Percentiles rank a stretch among this genome's conserved stretches.
These are phyloP conservation scores for Ctenicera cuprea DNA, from an alignment of 2,888 invertebrate species.

Conservation along the genomic window DNA sequence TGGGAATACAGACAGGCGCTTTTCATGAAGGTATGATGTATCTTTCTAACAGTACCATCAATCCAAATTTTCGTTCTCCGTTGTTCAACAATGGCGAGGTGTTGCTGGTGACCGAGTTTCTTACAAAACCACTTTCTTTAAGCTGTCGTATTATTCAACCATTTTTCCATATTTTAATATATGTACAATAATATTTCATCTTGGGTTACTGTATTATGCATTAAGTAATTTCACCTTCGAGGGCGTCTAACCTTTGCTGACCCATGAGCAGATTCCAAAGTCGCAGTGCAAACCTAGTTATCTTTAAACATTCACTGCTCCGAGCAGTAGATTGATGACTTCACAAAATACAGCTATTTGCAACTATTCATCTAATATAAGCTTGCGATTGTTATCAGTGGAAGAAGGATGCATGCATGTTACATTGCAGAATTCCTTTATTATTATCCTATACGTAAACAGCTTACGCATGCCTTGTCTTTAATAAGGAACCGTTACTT, in stretches of 20 bases:
- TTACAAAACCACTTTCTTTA: too few relatives aligned
- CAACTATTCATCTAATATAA: conserved; percentile 47
- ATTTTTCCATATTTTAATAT: conserved; percentile 3
- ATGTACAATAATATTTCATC: background rate
- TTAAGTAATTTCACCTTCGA: conserved; percentile 50
- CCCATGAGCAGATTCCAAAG: conserved; percentile 54
- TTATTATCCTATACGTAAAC: conserved; percentile 19
- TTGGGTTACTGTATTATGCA: conserved; percentile 34
- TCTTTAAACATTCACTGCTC: conserved; percentile 51
- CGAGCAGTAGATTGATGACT: conserved; percentile 50
- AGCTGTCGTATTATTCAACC: background rate
- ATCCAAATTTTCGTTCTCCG: too few relatives aligned
- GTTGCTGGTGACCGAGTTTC: too few relatives aligned
- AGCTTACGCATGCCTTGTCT: conserved; percentile 30
- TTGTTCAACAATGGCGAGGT: too few relatives aligned
- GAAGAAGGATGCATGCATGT: conserved; percentile 36
- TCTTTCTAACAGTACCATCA: too few relatives aligned
- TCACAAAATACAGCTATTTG: conserved; percentile 48
- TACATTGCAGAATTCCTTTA: conserved; percentile 19
- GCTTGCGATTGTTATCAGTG: conserved; percentile 46
- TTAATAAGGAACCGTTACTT: conserved; percentile 32
- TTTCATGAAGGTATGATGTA: too few relatives aligned
- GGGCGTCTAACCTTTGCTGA: conserved; percentile 55
- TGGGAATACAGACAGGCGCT: too few relatives aligned
- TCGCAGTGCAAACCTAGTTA: conserved; percentile 54